These are phyloP conservation scores for Habropoda laboriosa DNA, from an alignment of 1,140 invertebrate species.

Conservation along the genomic window DNA sequence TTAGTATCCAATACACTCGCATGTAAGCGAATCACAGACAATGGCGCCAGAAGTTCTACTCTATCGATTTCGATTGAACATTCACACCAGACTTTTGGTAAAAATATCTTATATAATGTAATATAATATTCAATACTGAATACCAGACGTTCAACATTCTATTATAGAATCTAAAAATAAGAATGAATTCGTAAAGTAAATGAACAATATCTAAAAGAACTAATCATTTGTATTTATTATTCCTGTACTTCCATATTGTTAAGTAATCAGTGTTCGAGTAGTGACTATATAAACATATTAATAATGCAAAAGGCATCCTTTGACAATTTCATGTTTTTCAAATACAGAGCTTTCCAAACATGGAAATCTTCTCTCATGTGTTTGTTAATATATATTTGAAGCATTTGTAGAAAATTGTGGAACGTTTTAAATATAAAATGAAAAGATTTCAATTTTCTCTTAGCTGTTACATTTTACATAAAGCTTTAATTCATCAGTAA, in stretches of 20 bases:
- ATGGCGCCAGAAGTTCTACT: conserved; percentile 14
- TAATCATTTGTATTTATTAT: conserved; percentile 9
- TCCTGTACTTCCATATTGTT: background rate
- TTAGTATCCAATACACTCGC: conserved; percentile 33
- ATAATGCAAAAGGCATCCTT: background rate
- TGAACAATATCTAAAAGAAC: background rate
- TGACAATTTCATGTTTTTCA: background rate
- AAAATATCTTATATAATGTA: conserved; percentile 24
- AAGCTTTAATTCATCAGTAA: background rate
- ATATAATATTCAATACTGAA: conserved; percentile 40
- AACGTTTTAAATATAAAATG: background rate
- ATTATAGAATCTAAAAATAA: conserved; percentile 10
- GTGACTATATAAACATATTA: background rate
- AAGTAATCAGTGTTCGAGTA: conserved; percentile 36
- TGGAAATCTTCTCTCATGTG: background rate
- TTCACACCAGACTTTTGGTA: conserved; percentile 36
- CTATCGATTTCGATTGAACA: conserved; percentile 26
- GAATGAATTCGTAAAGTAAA: conserved; percentile 25
- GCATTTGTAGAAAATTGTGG: background rate
- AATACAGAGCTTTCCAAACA: background rate
- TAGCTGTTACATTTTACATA: background rate
- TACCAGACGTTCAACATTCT: conserved; percentile 15
- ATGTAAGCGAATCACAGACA: conserved; percentile 54
- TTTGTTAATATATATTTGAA: background rate
- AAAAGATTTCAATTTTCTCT: background rate